A percentile compares a stretch with the other conserved stretches of the same genome.
Conservation (phyloP, 2,888 invertebrate genomes). For the Mechanitis messenoides region DNA sequence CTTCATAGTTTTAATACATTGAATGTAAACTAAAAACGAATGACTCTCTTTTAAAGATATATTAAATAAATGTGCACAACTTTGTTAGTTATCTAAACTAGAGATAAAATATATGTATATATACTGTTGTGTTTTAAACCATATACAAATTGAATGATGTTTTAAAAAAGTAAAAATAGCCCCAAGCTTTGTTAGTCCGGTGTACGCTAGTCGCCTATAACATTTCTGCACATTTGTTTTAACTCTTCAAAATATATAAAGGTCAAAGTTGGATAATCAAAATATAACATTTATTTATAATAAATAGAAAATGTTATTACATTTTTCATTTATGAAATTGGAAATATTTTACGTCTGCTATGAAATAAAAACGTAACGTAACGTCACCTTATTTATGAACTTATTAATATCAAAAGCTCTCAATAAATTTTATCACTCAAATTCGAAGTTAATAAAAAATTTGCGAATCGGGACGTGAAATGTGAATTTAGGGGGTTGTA, state of each 20-base stretch:
- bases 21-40: too few species aligned
- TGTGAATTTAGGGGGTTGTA: slow-evolving; percentile 3
- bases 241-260: background rate
- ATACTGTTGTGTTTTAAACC: too few species aligned
- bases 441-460: background rate
- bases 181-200: too few species aligned
- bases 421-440: slow-evolving; percentile 7
- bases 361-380: slow-evolving; percentile 1
- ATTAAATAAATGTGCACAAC: too few species aligned
- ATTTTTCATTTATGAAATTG: background rate
- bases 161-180: too few species aligned
- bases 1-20: too few species aligned
- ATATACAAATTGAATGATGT: too few species aligned
- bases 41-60: too few species aligned
- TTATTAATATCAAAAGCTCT: slow-evolving; percentile 7
- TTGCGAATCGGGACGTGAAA: background rate
- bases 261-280: background rate
- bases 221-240: background rate
- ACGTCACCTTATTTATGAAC: slow-evolving; percentile 1
- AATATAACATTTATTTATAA: background rate
- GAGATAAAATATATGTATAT: too few species aligned
- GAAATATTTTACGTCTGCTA: background rate
- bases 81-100: too few species aligned
- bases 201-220: background rate
- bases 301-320: background rate